Evolutionary conservation across 1,140 invertebrate genomes (phyloP).

Genomic region (Polyergus mexicanus): DNA sequence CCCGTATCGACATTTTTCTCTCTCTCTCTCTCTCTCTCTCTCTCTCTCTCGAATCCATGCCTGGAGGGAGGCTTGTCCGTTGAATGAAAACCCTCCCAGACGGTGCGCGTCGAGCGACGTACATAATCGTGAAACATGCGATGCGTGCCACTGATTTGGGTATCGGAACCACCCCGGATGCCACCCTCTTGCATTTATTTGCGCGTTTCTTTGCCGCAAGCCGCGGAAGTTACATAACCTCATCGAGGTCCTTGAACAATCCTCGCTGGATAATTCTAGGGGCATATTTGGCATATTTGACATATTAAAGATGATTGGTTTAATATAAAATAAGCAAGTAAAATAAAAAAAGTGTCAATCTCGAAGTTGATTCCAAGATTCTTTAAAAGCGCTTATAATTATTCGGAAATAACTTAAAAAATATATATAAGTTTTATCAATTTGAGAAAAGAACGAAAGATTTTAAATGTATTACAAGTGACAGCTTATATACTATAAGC

Average conservation of each 20-base stretch:
- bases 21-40: conserved; percentile 69
- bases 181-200: conserved; percentile 27
- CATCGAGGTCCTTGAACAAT: conserved; percentile 29
- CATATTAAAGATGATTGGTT: not conserved
- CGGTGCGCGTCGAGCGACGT: conserved; percentile 60
- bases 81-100: conserved; percentile 77
- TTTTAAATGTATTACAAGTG: conserved; percentile 2
- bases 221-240: conserved; percentile 42
- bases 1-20: conserved; percentile 74
- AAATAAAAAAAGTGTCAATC: not conserved
- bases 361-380: not conserved
- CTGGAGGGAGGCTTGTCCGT: conserved; percentile 71
- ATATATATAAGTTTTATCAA: not conserved
- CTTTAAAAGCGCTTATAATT: not conserved
- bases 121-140: conserved; percentile 74
- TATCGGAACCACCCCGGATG: conserved; percentile 56
- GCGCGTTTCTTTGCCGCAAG: conserved; percentile 41
- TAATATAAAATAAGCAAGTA: not conserved
- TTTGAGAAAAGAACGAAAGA: not conserved
- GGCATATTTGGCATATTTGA: not conserved
- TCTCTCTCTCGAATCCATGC: conserved; percentile 69
- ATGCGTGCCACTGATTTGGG: conserved; percentile 53
- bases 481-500: too few relatives aligned
- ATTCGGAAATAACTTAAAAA: not conserved
- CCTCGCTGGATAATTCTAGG: not conserved